phyloP scores from a whole-genome alignment of 2,797 vertebrate species.

The Limnodromus scolopaceus region DNA sequence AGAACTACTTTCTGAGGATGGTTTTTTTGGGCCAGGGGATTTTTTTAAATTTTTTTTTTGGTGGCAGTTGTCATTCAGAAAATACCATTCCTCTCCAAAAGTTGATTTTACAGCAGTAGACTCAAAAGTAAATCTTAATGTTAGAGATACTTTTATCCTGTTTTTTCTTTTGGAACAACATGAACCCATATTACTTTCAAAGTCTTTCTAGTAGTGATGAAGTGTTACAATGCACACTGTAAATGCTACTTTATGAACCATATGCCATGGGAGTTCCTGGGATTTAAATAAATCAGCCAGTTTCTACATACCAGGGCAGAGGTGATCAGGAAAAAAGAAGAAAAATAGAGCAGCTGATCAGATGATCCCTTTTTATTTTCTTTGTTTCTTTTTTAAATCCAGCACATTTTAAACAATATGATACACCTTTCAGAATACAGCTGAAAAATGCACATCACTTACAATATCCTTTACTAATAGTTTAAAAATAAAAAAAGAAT shows the following conservation, averaged over 20 bases:
- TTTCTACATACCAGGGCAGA: conserved; percentile 27
- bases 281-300: conserved; percentile 49
- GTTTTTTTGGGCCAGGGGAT: not conserved
- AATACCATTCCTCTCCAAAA: not conserved
- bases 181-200: not conserved
- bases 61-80: not conserved
- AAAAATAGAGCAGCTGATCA: conserved; percentile 12
- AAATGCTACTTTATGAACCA: conserved; percentile 48
- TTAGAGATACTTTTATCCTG: not conserved
- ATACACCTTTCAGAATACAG: not conserved
- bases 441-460: not conserved
- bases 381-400: not conserved
- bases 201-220: conserved; percentile 9
- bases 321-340: conserved; percentile 30
- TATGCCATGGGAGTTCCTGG: not conserved
- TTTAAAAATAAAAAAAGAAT: not conserved
- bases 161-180: not conserved
- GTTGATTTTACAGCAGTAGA: not conserved
- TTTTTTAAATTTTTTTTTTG: not conserved
- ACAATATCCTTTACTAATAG: not conserved
- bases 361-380: not conserved
- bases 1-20: conserved; percentile 28
- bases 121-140: not conserved
- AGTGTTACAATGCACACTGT: conserved; percentile 14
- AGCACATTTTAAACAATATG: not conserved